Evolutionary conservation across 1,140 invertebrate species (phyloP).

Genomic region (Leucophenga varia): DNA sequence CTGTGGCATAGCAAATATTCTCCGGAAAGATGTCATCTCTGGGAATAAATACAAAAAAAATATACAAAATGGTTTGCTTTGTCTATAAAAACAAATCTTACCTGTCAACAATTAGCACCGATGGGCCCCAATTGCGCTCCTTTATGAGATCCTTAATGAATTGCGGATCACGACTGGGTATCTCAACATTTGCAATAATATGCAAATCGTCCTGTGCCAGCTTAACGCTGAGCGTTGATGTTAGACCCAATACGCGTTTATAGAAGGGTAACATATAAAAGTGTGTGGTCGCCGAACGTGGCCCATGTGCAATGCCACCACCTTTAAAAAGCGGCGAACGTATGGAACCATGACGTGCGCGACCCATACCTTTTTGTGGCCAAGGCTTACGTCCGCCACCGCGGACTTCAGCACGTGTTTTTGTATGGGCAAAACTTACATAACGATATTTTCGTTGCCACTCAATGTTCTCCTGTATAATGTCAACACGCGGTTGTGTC

Average conservation of each 20-base stretch:
- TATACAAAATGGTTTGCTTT: slow-evolving; percentile 5
- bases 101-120: slow-evolving; percentile 92
- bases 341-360: slow-evolving; percentile 87
- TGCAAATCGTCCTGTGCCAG: slow-evolving; percentile 94
- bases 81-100: slow-evolving; percentile 58
- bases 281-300: slow-evolving; percentile 80
- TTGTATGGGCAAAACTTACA: slow-evolving; percentile 74
- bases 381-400: slow-evolving; percentile 91
- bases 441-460: slow-evolving; percentile 88
- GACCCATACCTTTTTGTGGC: slow-evolving; percentile 91
- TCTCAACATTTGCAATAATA: slow-evolving; percentile 82
- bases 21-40: slow-evolving; percentile 82
- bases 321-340: slow-evolving; percentile 80
- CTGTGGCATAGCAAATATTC: slow-evolving; percentile 81
- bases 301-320: slow-evolving; percentile 85
- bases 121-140: slow-evolving; percentile 89
- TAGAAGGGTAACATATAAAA: slow-evolving; percentile 91
- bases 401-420: slow-evolving; percentile 77
- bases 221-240: slow-evolving; percentile 82
- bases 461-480: slow-evolving; percentile 81
- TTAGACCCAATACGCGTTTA: slow-evolving; percentile 75
- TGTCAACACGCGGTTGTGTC: slow-evolving; percentile 79
- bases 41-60: slow-evolving; percentile 51
- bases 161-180: slow-evolving; percentile 79
- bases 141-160: slow-evolving; percentile 81